Evolutionary conservation across 2,888 invertebrate genomes (phyloP).

Genomic region (Ichneumoninae sp.): DNA sequence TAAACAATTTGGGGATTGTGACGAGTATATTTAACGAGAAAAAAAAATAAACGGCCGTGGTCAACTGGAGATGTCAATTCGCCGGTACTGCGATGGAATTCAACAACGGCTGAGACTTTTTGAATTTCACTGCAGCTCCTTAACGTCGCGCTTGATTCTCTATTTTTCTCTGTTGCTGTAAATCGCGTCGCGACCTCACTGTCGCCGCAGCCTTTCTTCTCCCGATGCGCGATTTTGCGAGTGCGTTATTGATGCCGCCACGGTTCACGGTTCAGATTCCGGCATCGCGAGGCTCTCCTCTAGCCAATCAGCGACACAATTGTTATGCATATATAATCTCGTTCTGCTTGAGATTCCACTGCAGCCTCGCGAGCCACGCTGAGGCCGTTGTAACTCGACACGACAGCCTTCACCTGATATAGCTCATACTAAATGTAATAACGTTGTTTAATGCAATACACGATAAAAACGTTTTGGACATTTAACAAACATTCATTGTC

Average conservation of each 20-base stretch:
- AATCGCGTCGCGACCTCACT: constrained; percentile 4
- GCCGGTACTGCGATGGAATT: constrained; percentile 27
- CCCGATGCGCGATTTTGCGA: constrained; percentile 39
- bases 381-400: constrained; percentile 11
- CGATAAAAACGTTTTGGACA: background rate
- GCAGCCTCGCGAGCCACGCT: constrained; percentile 7
- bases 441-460: background rate
- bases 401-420: constrained; percentile 2
- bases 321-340: background rate
- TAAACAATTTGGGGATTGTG: background rate
- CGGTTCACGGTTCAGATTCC: constrained; percentile 42
- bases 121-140: constrained; percentile 41
- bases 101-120: constrained; percentile 47
- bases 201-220: constrained; percentile 16
- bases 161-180: constrained; percentile 23
- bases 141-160: constrained; percentile 14
- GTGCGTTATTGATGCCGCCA: constrained; percentile 45
- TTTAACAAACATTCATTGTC: too few species aligned
- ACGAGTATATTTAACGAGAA: background rate
- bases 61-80: constrained; percentile 25
- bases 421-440: background rate
- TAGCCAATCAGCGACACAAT: constrained; percentile 13
- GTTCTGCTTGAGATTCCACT: constrained; percentile 2
- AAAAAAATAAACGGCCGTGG: constrained; percentile 5
- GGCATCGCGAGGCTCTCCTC: constrained; percentile 5